Conservation (phyloP, 2,113 vertebrate species). For the Datnioides undecimradiatus region DNA sequence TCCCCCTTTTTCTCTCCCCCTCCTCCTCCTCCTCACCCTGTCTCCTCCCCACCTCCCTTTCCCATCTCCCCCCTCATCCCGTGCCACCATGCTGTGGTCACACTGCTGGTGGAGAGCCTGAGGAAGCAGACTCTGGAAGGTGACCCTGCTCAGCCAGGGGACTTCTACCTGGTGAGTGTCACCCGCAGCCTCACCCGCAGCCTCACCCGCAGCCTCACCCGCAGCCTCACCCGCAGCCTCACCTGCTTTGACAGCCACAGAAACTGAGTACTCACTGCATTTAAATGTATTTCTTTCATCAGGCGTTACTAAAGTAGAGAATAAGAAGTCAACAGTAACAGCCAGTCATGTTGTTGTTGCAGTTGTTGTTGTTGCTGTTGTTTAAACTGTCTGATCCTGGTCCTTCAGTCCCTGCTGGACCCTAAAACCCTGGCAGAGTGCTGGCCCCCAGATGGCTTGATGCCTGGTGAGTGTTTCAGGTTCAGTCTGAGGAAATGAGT, state of each 20-base stretch:
- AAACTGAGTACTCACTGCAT: too few species aligned
- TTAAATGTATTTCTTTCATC: too few species aligned
- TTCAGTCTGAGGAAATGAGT: background rate
- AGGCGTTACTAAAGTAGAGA: too few species aligned
- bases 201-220: background rate
- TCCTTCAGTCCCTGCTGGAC: slow-evolving; percentile 82
- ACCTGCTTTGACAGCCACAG: background rate
- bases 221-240: background rate
- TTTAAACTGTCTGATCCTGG: background rate
- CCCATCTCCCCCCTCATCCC: background rate
- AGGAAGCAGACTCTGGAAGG: slow-evolving; percentile 89
- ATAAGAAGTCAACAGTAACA: too few species aligned
- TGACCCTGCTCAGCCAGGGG: slow-evolving; percentile 84
- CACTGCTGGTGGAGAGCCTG: slow-evolving; percentile 86
- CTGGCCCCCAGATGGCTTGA: slow-evolving; percentile 86
- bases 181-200: background rate
- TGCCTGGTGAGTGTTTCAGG: slow-evolving; percentile 82
- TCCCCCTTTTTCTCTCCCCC: background rate
- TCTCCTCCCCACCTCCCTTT: slow-evolving; percentile 13
- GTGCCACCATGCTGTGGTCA: slow-evolving; percentile 86
- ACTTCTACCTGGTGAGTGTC: slow-evolving; percentile 87
- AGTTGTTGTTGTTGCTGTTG: too few species aligned
- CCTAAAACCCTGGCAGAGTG: slow-evolving; percentile 76
- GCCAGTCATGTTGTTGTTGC: too few species aligned
- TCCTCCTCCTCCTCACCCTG: background rate